These are phyloP conservation scores for Nibea coibor DNA, from an alignment of 2,113 vertebrate species.

Conservation along the genomic window DNA sequence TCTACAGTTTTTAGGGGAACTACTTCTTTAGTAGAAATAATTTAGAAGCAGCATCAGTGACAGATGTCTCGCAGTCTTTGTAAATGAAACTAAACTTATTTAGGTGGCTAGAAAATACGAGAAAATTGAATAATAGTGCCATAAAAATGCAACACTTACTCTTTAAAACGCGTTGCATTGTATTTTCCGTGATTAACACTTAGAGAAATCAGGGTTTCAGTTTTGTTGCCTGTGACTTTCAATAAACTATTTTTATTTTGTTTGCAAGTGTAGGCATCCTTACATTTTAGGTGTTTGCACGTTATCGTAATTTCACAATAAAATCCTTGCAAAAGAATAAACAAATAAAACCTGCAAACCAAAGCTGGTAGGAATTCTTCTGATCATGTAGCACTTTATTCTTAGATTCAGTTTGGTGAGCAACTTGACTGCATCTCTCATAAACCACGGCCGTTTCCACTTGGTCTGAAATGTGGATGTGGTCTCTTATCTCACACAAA, in stretches of 20 bases:
- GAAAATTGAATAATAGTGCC: neutral
- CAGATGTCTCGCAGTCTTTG: neutral
- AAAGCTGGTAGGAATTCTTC: neutral
- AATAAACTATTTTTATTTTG: neutral
- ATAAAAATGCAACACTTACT: neutral
- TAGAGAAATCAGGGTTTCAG: neutral
- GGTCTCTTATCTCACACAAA: constrained; percentile 42
- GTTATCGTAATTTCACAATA: neutral
- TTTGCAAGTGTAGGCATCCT: neutral
- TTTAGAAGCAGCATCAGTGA: neutral
- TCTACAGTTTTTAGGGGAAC: neutral
- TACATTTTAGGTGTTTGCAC: neutral
- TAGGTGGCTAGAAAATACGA: neutral
- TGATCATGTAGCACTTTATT: neutral
- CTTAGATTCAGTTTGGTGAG: too few relatives aligned
- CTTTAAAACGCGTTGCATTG: neutral
- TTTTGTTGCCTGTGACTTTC: too few relatives aligned
- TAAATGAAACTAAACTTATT: neutral
- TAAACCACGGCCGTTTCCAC: neutral
- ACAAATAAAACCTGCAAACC: neutral
- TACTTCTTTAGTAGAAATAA: neutral
- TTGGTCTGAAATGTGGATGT: constrained; percentile 35
- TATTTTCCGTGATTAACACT: neutral
- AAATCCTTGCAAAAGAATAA: neutral
- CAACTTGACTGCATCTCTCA: neutral